Evolutionary conservation across 2,113 vertebrate genomes (phyloP), one percentile per base, ranked within the genome.

Genomic region (Cairina moschata): DNA sequence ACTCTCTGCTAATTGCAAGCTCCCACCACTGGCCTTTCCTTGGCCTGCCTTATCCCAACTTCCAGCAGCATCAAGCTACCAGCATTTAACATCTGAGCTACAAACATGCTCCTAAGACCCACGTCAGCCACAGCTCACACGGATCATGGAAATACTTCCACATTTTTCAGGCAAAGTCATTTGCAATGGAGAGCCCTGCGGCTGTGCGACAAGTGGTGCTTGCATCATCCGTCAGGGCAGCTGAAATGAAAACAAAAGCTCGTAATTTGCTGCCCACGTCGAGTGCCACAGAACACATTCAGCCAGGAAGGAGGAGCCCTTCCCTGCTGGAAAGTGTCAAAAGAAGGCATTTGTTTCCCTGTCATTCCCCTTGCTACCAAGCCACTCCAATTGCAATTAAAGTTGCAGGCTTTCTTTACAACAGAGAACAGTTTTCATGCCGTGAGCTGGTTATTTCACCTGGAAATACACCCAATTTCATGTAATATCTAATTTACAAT

Each of bases 141-240:
- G 12, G 38, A n/a, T n/a, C 50, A 20, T 20, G 17, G 32, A 56
- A 80, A 65, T 12, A 28, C 50, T 91, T 91, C 31, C 22, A 4
- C 13, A 40, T 44, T 95, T 88, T 91, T 75, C 42, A 87, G 32
- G 44, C 32, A 44, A 50, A 93, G 34, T 8, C 25, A 59, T 56
- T 82, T 65, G 56, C 26, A 52, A 31, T 40, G 2, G 60, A 66
- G 48, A 59, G 16, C 46, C 55, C 86, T 0, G 0, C 50, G 82
- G 86, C 38, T 89, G 48, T 3, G 4, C 0, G 1, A 74, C 65
- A 59, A 0, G 4, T 31, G 65, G 72, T 69, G 63, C 2, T 36
- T 22, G 23, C 42, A n/a, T 32, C 2, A 2, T n/a, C 86, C 78
- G 52, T 72, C 66, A 78, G 2, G 3, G 86, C 62, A 75, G 69